phyloP scores from a whole-genome alignment of 2,113 vertebrate species.

The Meleagris gallopavo region DNA sequence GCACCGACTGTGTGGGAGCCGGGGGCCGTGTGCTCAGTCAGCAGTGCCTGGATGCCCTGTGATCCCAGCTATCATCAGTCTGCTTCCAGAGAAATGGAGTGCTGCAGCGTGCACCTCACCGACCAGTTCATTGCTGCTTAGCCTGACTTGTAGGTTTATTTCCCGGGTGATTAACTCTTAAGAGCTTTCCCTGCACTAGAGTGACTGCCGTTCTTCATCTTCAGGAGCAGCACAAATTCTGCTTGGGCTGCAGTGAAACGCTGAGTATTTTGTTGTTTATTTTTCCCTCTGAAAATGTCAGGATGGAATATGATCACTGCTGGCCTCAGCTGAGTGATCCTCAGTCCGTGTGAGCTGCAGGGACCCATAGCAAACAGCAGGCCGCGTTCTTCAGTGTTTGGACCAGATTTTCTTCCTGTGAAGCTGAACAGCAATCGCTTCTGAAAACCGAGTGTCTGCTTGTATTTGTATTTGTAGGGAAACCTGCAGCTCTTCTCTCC shows the following conservation, averaged over 20 bases:
- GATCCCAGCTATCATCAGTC: not conserved
- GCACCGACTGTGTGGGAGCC: not conserved
- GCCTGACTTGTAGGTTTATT: conserved; percentile 38
- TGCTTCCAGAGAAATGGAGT: not conserved
- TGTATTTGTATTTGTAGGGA: not conserved
- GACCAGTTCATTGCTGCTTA: not conserved
- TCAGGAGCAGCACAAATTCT: not conserved
- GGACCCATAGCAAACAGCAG: not conserved
- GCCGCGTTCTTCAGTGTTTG: not conserved
- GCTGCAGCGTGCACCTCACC: not conserved
- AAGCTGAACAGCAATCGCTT: not conserved
- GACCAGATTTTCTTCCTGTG: not conserved
- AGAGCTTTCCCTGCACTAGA: not conserved
- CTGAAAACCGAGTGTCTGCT: not conserved
- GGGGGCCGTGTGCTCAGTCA: not conserved
- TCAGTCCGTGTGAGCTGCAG: no score
- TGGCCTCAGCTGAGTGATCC: no score
- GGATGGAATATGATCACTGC: not conserved
- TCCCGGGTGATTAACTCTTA: not conserved
- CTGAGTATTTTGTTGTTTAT: not conserved
- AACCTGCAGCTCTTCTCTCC: fast-evolving
- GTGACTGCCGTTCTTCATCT: not conserved
- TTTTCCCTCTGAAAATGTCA: conserved; percentile 40
- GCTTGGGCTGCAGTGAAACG: not conserved
- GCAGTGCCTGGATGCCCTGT: not conserved